Conservation (phyloP, 2,797 vertebrate species). For the Clarias laeviceps region DNA sequence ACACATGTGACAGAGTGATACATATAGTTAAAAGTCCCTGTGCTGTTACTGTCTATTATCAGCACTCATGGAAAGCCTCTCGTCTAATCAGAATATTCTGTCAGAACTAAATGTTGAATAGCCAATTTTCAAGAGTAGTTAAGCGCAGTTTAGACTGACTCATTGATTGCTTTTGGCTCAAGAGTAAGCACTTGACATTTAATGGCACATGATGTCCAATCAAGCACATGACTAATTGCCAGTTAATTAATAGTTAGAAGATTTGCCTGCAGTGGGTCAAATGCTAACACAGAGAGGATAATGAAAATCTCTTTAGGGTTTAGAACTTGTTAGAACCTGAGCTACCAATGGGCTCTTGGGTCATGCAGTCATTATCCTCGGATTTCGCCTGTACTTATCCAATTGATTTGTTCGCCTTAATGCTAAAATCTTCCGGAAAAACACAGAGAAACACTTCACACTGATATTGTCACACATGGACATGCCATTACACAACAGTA, state of each 20-base stretch:
- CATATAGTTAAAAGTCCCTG: too few relatives aligned
- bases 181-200: not conserved
- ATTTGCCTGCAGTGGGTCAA: slow-evolving; percentile 6
- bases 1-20: too few relatives aligned
- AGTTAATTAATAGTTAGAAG: slow-evolving; percentile 16
- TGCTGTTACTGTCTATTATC: too few relatives aligned
- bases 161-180: slow-evolving; percentile 16
- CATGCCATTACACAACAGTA: not conserved
- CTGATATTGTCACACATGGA: not conserved
- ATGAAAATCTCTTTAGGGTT: not conserved
- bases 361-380: not conserved
- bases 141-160: not conserved
- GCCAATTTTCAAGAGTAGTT: not conserved
- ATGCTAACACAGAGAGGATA: slow-evolving; percentile 14
- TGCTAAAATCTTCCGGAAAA: not conserved
- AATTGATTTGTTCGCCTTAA: not conserved
- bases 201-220: slow-evolving; percentile 7
- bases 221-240: slow-evolving; percentile 7
- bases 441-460: not conserved
- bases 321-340: not conserved
- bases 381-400: not conserved
- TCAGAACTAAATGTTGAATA: too few relatives aligned
- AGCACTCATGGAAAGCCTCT: too few relatives aligned
- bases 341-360: not conserved
- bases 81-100: too few relatives aligned